Percentiles rank a stretch among this genome's conserved stretches.
Conservation (phyloP, 2,113 vertebrate species). For the Scomber scombrus region DNA sequence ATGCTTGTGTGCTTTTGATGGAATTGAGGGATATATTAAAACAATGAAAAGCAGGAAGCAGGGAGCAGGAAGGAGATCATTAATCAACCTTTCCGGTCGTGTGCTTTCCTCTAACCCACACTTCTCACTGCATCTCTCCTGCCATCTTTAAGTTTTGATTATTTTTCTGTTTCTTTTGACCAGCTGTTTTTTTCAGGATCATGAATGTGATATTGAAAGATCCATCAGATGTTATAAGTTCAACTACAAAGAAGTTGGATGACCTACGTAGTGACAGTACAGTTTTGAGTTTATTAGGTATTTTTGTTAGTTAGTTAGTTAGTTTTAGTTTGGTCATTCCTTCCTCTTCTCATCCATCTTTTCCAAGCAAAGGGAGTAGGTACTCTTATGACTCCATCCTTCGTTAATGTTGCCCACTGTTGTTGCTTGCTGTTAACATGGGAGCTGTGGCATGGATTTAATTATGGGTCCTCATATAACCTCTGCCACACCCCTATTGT, state of each 20-base stretch:
- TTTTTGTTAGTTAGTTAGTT: too few relatives aligned
- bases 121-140: neutral
- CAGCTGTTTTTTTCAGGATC: too few relatives aligned
- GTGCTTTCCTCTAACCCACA: too few relatives aligned
- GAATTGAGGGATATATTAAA: too few relatives aligned
- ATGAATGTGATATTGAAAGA: neutral
- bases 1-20: too few relatives aligned
- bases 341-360: neutral
- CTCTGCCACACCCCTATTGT: too few relatives aligned
- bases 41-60: too few relatives aligned
- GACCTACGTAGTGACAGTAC: too few relatives aligned
- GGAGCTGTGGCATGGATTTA: constrained; percentile 44
- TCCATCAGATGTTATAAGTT: neutral
- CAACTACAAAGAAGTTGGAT: too few relatives aligned
- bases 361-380: constrained; percentile 20
- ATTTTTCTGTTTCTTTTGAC: neutral
- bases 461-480: neutral
- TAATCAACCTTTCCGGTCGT: too few relatives aligned
- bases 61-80: too few relatives aligned
- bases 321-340: too few relatives aligned
- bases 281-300: neutral
- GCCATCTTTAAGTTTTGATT: neutral
- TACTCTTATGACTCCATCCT: constrained; percentile 12
- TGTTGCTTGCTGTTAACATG: constrained; percentile 48
- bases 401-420: constrained; percentile 36